These are phyloP conservation scores for Hipparchia sbordonii DNA, from an alignment of 2,888 invertebrate species.

Conservation along the genomic window DNA sequence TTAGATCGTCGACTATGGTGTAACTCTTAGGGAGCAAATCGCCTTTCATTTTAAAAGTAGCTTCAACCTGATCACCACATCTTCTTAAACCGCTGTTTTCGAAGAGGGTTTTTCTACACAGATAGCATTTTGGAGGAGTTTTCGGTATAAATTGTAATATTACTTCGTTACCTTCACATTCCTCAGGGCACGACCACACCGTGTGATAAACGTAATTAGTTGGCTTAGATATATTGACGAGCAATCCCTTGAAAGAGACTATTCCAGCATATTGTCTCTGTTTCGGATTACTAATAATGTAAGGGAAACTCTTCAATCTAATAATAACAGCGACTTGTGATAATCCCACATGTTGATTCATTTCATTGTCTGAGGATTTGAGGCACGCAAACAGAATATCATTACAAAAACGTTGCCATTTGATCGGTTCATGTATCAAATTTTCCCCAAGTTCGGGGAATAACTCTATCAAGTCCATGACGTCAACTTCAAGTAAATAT, in stretches of 20 bases:
- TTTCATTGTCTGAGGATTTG: slow-evolving; percentile 50
- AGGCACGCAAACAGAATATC: slow-evolving; percentile 66
- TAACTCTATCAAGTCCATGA: slow-evolving; percentile 62
- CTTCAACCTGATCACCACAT: slow-evolving; percentile 67
- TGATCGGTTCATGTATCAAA: slow-evolving; percentile 64
- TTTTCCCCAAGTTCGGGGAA: slow-evolving; percentile 57
- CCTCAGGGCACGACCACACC: slow-evolving; percentile 76
- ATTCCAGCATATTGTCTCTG: slow-evolving; percentile 53
- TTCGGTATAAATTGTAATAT: slow-evolving; percentile 68
- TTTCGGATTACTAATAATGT: slow-evolving; percentile 47
- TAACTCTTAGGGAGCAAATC: slow-evolving; percentile 53
- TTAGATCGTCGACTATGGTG: slow-evolving; percentile 63
- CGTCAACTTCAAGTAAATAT: slow-evolving; percentile 61
- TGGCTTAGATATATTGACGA: slow-evolving; percentile 61
- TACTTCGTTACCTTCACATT: slow-evolving; percentile 71
- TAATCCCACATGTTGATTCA: slow-evolving; percentile 47
- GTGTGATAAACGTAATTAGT: slow-evolving; percentile 66
- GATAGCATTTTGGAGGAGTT: slow-evolving; percentile 62
- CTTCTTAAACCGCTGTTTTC: slow-evolving; percentile 70
- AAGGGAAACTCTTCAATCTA: slow-evolving; percentile 59
- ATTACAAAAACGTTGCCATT: slow-evolving; percentile 58
- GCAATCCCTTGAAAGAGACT: slow-evolving; percentile 56
- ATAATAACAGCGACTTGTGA: slow-evolving; percentile 61
- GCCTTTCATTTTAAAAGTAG: slow-evolving; percentile 55
- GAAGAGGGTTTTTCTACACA: slow-evolving; percentile 63